phyloP scores from a whole-genome alignment of 2,797 vertebrate genomes.

The Chaetodon trifasciatus region DNA sequence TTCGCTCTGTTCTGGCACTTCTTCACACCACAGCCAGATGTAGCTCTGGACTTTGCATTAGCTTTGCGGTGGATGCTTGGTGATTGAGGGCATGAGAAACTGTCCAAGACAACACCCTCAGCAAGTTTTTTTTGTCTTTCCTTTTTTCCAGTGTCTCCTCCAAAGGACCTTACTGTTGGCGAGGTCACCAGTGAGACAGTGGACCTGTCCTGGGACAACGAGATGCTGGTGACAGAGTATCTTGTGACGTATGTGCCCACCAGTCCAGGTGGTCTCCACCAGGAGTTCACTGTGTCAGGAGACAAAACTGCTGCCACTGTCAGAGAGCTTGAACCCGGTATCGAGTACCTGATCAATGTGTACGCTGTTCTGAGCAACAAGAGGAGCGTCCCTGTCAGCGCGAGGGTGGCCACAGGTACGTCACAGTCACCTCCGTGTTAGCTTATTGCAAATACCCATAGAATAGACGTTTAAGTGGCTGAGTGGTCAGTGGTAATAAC shows the following conservation, averaged over 20 bases:
- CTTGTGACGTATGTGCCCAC: conserved; percentile 91
- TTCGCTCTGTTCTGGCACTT: conserved; percentile 50
- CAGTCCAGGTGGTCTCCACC: conserved; percentile 87
- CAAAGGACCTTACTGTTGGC: conserved; percentile 89
- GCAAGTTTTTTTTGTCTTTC: background rate
- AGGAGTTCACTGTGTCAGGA: conserved; percentile 91
- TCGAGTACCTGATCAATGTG: conserved; percentile 94
- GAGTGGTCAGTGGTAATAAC: background rate
- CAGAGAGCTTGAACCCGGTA: conserved; percentile 91
- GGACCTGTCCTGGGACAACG: conserved; percentile 93
- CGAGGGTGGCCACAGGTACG: conserved; percentile 92
- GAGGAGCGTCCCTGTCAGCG: conserved; percentile 93
- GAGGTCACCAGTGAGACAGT: conserved; percentile 90
- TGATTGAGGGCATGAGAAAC: conserved; percentile 41
- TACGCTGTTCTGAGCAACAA: conserved; percentile 94
- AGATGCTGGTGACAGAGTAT: conserved; percentile 92
- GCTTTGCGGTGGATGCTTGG: conserved; percentile 30
- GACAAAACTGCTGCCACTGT: conserved; percentile 89
- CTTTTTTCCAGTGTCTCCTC: conserved; percentile 89
- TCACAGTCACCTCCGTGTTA: background rate
- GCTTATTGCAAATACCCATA: background rate
- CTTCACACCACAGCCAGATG: conserved; percentile 68
- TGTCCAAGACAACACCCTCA: conserved; percentile 36
- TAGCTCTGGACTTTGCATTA: conserved; percentile 70
- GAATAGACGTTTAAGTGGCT: background rate